Base-by-base conservation (phyloP, 2,797 vertebrate species). In the Nasua narica region DNA sequence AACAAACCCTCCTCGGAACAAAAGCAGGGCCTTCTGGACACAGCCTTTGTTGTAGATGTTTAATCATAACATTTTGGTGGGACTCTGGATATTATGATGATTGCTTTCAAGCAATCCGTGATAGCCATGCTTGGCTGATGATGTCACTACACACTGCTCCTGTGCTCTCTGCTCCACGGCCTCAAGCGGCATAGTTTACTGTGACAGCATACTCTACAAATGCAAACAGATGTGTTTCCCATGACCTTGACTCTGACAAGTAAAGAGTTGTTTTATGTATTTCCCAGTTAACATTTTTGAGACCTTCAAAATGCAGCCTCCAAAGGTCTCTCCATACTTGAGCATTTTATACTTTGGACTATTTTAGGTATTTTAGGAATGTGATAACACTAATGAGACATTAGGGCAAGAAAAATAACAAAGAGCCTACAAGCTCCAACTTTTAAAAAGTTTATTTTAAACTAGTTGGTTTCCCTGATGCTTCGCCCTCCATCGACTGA, bases 201-300 rank as follows among this genome's bases (percentile, higher is more conserved):
- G 79, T 97, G 98, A 97, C 95, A 87, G 77, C 95, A 77, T 76
- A 87, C 92, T 87, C 93, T 70, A 95, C 97, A 97, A 97, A 97
- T 97, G 96, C 89, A 96, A 97, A 96, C 94, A 97, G 94, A 98
- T 95, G 76, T 92, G 95, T 94, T 98, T 98, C 98, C 98, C 98
- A 97, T 43, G 98, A 95, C 97, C 97, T 96, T 95, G 56, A 87
- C 89, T 58, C 94, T 62, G 92, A 83, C 88, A 97, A 87, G 72
- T 18, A 94, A 13, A 94, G 87, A 95, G 91, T 60, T 52, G 48
- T 91, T 96, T 96, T 48, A 92, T 74, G 50, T 92, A 96, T 79
- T 94, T 97, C 52, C 77, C 91, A 90, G 62, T 90, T 94, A 82
- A 94, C 74, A 37, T 60, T 92, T 97, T 60, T 77, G 58, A 87